Percentiles rank a stretch among this genome's conserved stretches.
Evolutionary conservation across 2,113 vertebrate species (phyloP).

Genomic region (Anarrhichthys ocellatus): DNA sequence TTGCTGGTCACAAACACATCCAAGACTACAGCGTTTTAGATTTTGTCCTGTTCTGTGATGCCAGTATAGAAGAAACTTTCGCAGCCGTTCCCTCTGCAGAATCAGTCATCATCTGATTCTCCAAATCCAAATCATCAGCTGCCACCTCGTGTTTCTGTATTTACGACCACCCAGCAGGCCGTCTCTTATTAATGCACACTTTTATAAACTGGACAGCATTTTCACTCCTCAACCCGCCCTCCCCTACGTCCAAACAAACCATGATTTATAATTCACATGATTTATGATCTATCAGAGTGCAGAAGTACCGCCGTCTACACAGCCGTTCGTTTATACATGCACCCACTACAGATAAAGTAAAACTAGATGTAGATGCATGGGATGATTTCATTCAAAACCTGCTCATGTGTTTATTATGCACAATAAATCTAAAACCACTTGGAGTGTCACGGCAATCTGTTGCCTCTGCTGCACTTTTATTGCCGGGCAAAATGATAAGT

Average conservation of each 20-base stretch:
- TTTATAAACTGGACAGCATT: constrained; percentile 84
- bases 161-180: constrained; percentile 80
- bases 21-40: constrained; percentile 20
- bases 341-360: constrained; percentile 77
- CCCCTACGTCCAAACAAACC: constrained; percentile 82
- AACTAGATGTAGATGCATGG: constrained; percentile 81
- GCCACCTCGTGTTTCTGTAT: constrained; percentile 79
- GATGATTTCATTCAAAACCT: constrained; percentile 82
- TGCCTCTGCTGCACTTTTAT: constrained; percentile 73
- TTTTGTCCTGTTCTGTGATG: constrained; percentile 20
- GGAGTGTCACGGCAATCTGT: constrained; percentile 76
- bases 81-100: constrained; percentile 16
- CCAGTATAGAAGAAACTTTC: constrained; percentile 31
- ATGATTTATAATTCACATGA: constrained; percentile 85
- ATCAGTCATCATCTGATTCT: constrained; percentile 54
- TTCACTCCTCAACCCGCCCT: constrained; percentile 68
- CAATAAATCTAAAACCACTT: constrained; percentile 82
- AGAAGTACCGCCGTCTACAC: constrained; percentile 71
- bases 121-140: constrained; percentile 76
- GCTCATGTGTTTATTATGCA: constrained; percentile 82
- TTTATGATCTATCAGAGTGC: constrained; percentile 79
- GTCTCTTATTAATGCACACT: constrained; percentile 83
- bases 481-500: constrained; percentile 75
- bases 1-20: constrained; percentile 23
- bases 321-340: constrained; percentile 71